Base-by-base conservation (phyloP, 1,140 invertebrate genomes). In the Globodera rostochiensis region DNA sequence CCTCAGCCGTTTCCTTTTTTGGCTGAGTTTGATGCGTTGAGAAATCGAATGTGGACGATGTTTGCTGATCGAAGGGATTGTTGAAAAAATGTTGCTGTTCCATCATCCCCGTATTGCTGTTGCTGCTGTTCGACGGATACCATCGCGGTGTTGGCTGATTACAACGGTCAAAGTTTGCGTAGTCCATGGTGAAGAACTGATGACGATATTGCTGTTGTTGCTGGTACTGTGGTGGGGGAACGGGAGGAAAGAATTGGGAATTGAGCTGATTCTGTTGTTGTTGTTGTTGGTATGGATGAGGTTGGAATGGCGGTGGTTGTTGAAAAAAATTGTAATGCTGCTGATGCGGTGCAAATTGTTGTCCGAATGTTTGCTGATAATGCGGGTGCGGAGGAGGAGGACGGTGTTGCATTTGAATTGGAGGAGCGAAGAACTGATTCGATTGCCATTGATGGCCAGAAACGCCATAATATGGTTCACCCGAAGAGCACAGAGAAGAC, bases 261-360 rank as follows among this genome's bases (percentile, higher is more conserved):
- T 13, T 64, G 57, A 13, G 5, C 15, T 64, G 57, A 64, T 15
- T 6, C 15, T 64, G 57, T 64, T 64, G 57, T 19, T 64, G 57
- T 19, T 64, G 57, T 13, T 64, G 19, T 6, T 64, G 15, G 19
- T 13, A 13, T 19, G 57, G 15, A 19, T 64, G 6, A 2, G 13
- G 19, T 15, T 64, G 57, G 19, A 15, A 13, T 3, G 57, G 57
- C 57, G 57, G 19, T 19, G 57, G 57, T 15, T 19, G 57, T 64
- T 13, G 57, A 64, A 64, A 64, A 64, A 64, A 64, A 19, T 2
- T 73, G 19, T 73, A 57, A 19, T 73, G 71, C 71, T 73, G 71
- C 47, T 71, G 47, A 73, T 13, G 13, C 15, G 47, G 71, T 50
- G 13, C 47, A 19, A 19, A 57, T 73, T 57, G 53, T 73, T 64